Conservation (phyloP, 2,888 invertebrate species). For the Dolichomitus sp. region DNA sequence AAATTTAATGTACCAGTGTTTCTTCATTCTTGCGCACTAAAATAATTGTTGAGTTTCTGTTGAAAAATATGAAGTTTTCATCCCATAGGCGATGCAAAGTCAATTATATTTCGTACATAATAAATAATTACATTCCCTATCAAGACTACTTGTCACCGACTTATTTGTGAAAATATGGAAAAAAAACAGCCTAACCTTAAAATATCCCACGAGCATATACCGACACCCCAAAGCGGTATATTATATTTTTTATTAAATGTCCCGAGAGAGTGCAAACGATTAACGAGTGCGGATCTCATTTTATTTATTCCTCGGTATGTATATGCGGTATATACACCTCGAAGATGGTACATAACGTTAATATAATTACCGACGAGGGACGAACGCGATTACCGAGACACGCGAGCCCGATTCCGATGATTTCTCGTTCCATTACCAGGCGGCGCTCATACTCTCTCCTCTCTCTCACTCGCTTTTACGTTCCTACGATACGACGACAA, state of each 20-base stretch:
- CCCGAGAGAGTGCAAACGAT: constrained; percentile 40
- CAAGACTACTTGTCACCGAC: no score
- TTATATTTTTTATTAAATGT: constrained; percentile 23
- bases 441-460: constrained; percentile 16
- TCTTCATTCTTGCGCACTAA: no score
- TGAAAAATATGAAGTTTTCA: no score
- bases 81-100: no score
- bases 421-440: constrained; percentile 68
- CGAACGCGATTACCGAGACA: constrained; percentile 67
- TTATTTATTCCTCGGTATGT: constrained; percentile 15
- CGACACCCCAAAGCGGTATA: not conserved
- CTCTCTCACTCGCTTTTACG: constrained; percentile 9
- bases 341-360: constrained; percentile 49
- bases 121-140: no score
- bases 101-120: no score
- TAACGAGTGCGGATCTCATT: constrained; percentile 47
- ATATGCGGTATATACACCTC: constrained; percentile 4
- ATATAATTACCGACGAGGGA: constrained; percentile 62
- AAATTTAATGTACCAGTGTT: no score
- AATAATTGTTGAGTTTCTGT: no score
- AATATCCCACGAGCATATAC: not conserved
- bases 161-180: not conserved
- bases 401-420: constrained; percentile 69
- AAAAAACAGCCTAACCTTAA: not conserved
- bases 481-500: constrained; percentile 12